phyloP scores from a whole-genome alignment of 2,113 vertebrate genomes.

The Falcunculus frontatus region DNA sequence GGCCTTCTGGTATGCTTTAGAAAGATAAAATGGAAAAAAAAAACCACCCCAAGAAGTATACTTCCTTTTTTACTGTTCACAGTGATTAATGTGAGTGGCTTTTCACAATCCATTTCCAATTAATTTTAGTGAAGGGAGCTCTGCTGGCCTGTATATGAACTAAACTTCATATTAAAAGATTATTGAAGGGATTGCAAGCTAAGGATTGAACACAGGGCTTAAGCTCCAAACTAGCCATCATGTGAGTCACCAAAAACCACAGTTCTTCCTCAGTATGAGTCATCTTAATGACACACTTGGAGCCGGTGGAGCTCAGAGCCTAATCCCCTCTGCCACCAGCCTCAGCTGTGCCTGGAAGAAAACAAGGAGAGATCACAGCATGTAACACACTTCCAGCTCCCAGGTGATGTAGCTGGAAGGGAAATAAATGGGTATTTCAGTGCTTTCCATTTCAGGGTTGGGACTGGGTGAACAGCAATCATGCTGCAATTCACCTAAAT shows the following conservation, averaged over 20 bases:
- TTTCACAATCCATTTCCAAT: conserved; percentile 36
- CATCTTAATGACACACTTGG: neutral
- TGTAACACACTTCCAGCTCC: neutral
- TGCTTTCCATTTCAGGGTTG: neutral
- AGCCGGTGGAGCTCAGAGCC: neutral
- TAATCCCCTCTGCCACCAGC: neutral
- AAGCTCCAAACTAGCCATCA: conserved; percentile 17
- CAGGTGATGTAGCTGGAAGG: neutral
- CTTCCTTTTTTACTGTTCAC: neutral
- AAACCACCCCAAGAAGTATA: neutral
- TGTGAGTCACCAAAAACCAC: conserved; percentile 35
- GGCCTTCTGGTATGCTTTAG: neutral
- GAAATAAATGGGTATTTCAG: neutral
- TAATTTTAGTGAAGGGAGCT: conserved; percentile 22
- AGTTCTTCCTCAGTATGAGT: conserved; percentile 9
- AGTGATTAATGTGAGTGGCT: conserved; percentile 33
- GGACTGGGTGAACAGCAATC: neutral
- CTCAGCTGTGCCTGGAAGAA: neutral
- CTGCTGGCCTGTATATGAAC: conserved; percentile 3
- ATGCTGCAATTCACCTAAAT: neutral
- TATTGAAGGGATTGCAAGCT: conserved; percentile 32
- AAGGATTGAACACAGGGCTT: conserved; percentile 4
- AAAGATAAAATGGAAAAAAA: neutral
- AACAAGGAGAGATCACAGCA: neutral
- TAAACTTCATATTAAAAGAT: conserved; percentile 41